phyloP scores from a whole-genome alignment of 1,140 invertebrate genomes.

The Pteromalus puparum region DNA sequence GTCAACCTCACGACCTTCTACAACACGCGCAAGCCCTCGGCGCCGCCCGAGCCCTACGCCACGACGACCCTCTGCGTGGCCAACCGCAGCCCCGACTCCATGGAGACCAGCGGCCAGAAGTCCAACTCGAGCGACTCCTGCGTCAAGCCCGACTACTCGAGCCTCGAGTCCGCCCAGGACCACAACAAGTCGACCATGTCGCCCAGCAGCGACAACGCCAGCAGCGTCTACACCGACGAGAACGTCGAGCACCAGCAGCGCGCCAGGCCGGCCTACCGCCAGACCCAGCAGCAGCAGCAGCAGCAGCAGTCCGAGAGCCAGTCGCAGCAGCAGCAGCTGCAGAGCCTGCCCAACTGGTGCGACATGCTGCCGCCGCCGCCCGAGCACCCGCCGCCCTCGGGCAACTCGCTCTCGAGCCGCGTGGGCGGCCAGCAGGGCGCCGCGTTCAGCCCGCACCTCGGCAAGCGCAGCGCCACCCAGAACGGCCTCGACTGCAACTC shows the following conservation, averaged over 20 bases:
- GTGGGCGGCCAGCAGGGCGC: conserved; percentile 58
- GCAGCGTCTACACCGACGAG: conserved; percentile 73
- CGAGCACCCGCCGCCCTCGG: conserved; percentile 83
- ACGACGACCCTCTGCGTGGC: conserved; percentile 83
- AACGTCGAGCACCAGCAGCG: conserved; percentile 67
- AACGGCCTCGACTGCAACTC: conserved; percentile 67
- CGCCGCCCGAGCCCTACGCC: conserved; percentile 86
- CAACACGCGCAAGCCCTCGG: conserved; percentile 81
- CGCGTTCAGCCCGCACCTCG: conserved; percentile 69
- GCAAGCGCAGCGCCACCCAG: conserved; percentile 64
- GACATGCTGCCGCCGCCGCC: conserved; percentile 88
- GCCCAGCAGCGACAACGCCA: conserved; percentile 73
- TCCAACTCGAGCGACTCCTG: conserved; percentile 75
- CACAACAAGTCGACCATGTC: conserved; percentile 73
- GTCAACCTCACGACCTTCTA: conserved; percentile 90
- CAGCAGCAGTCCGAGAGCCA: neutral
- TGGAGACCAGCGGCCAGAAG: conserved; percentile 73
- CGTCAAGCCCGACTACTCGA: conserved; percentile 75
- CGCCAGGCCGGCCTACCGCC: conserved; percentile 60
- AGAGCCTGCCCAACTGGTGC: conserved; percentile 83
- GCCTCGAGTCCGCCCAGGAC: conserved; percentile 72
- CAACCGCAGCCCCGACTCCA: conserved; percentile 73
- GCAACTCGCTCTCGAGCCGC: conserved; percentile 56
- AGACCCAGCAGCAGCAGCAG: conserved; percentile 53
- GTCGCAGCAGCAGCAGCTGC: conserved; percentile 55